Base-by-base conservation (phyloP, 2,113 vertebrate genomes). In the Dermatemys mawii region DNA sequence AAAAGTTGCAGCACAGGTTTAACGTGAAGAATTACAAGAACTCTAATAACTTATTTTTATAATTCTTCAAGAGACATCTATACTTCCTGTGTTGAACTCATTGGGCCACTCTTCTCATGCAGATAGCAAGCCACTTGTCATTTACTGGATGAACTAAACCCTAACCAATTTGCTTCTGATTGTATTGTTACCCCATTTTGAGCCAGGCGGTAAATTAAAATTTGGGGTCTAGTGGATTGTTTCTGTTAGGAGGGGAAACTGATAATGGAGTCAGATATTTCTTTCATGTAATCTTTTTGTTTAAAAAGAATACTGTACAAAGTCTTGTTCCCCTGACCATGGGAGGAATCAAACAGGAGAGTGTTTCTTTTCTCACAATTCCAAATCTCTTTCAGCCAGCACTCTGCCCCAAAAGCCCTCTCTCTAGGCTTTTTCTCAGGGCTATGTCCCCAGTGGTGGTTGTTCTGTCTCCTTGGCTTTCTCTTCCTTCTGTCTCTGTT, bases 11-110 rank as follows among this genome's bases (percentile, higher is more conserved):
- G 70, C 57, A 88, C 2, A 2, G 35, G 90, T 32, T 94, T 94
- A 84, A 83, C 84, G 70, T 29, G 70, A 87, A 92, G 86, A 81
- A 50, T 75, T 75, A 85, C 35, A 87, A 92, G 93, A 88, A 95
- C 93, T 92, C 86, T 91, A 79, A 94, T 90, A 85, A 84, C 49
- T 57, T 57, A 8, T 92, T 81, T 60, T 90, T 90, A 14, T 26
- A 90, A 93, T 88, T 91, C 92, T 86, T 38, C 82, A 85, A 86
- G 88, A 95, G 90, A 50, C 91, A 87, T 91, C 94, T 90, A 88
- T 86, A 24, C 83, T 80, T 87, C 44, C 83, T 82, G 93, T 81
- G 79, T 95, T 88, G 35, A 0, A 44, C 89, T 22, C 8, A 22
- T 70, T 87, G 89, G 60, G 91, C 84, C 92, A 91, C 70, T 73